Base-by-base conservation (phyloP, 2,113 vertebrate species). In the Scartelaos histophorus region DNA sequence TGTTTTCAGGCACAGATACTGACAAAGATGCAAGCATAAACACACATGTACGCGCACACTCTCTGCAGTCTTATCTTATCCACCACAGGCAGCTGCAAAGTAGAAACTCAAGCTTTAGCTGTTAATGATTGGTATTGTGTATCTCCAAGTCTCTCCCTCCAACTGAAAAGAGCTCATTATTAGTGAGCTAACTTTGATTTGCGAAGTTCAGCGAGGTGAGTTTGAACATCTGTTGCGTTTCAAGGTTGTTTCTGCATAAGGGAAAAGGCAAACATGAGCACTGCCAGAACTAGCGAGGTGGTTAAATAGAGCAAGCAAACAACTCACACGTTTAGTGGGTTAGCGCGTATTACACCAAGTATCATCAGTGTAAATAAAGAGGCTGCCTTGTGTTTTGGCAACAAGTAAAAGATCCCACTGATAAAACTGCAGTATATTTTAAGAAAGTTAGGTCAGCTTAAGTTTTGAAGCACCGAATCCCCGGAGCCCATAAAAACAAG, bases 11-110 rank as follows among this genome's bases (percentile, higher is more conserved):
- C 73, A 76, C 72, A 77, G 82, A 88, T 78, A 85, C 69, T 85
- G 74, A 89, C 77, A 87, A 76, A 78, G 74, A 87, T 80, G 65
- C 82, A 84, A 68, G 81, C 76, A 78, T 51, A 80, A 61, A 83
- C 38, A 86, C 69, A 75, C 78, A 78, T 66, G 76, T 60, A 81
- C 69, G 69, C 22, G 22, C 80, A 72, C 65, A 82, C 78, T 62
- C 82, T 78, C 85, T 80, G 84, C 79, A 90, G 80, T 86, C 83
- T 92, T 94, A 93, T 94, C 93, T 94, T 93, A 94, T 93, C 92
- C 83, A 83, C 75, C 88, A 84, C 79, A 85, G 90, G 88, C 93
- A 93, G 92, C 92, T 93, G 93, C 89, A 83, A 83, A 88, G 84
- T 90, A 73, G 77, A 61, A 83, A 86, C 87, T 82, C 83, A 56